phyloP scores from a whole-genome alignment of 1,140 invertebrate species.

The Vollenhovia emeryi region DNA sequence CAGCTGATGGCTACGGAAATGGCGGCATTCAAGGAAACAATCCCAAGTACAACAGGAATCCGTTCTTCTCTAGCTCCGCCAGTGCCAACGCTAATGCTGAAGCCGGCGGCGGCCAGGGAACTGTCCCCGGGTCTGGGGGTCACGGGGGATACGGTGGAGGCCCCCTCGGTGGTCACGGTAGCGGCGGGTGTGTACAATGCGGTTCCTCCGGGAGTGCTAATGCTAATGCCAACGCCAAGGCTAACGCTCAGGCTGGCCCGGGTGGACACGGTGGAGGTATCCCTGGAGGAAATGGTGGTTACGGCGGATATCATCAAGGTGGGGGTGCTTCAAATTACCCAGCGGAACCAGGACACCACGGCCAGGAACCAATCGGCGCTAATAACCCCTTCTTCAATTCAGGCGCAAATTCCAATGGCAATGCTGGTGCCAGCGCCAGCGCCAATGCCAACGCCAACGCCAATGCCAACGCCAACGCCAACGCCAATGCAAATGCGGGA shows the following conservation, averaged over 20 bases:
- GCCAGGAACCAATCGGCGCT: neutral
- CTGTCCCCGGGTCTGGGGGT: conserved; percentile 6
- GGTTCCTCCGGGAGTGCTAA: too few relatives aligned
- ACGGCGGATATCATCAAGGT: neutral
- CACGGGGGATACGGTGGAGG: neutral
- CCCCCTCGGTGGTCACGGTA: conserved; percentile 16
- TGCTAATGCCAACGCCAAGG: conserved; percentile 54
- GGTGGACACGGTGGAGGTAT: neutral
- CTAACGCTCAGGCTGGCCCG: conserved; percentile 24
- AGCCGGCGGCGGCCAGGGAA: neutral
- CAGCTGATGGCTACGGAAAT: conserved; percentile 30
- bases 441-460: too few relatives aligned
- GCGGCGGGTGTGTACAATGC: too few relatives aligned
- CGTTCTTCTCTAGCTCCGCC: conserved; percentile 58
- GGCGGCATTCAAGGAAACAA: neutral
- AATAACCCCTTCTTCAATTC: conserved; percentile 55
- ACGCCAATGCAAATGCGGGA: conserved; percentile 61
- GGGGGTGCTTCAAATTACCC: neutral
- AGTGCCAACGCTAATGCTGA: neutral
- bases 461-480: too few relatives aligned
- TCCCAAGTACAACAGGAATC: conserved; percentile 33
- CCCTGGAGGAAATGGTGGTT: neutral
- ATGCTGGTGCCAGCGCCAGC: conserved; percentile 55
- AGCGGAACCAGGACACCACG: neutral
- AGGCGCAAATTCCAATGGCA: neutral